phyloP scores from a whole-genome alignment of 2,113 vertebrate genomes.

The Myxocyprinus asiaticus region DNA sequence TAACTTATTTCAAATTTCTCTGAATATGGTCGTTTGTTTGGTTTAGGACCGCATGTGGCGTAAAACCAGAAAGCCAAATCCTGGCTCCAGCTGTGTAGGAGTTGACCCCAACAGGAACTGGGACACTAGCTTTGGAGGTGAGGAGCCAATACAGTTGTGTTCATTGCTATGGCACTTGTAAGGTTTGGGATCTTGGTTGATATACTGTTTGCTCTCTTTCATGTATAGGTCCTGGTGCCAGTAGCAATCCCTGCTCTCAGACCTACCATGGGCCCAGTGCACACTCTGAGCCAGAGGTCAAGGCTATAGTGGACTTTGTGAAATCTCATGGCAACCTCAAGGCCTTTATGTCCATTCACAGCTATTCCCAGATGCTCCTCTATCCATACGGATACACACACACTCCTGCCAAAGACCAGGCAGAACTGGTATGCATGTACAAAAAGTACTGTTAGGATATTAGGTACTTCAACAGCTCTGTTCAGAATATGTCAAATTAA shows the following conservation, averaged over 20 bases:
- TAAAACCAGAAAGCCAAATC: slow-evolving; percentile 85
- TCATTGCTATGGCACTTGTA: background rate
- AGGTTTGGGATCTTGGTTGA: background rate
- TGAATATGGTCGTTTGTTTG: background rate
- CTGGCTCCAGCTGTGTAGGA: slow-evolving; percentile 73
- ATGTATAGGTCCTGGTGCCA: slow-evolving; percentile 79
- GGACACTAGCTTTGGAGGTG: slow-evolving; percentile 88
- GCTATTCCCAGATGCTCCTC: slow-evolving; percentile 95
- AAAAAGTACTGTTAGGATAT: too few species aligned
- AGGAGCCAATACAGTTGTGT: background rate
- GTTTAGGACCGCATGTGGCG: slow-evolving; percentile 89
- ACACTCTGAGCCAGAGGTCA: slow-evolving; percentile 88
- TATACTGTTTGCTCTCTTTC: background rate
- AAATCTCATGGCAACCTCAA: slow-evolving; percentile 84
- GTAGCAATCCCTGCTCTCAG: slow-evolving; percentile 79
- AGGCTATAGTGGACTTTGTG: slow-evolving; percentile 93
- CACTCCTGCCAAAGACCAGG: slow-evolving; percentile 59
- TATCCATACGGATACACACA: slow-evolving; percentile 88
- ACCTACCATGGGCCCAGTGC: slow-evolving; percentile 80
- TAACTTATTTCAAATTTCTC: background rate
- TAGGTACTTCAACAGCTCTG: too few species aligned
- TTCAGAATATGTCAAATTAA: too few species aligned
- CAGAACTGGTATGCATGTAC: slow-evolving; percentile 79
- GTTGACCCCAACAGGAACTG: slow-evolving; percentile 93
- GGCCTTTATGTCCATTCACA: slow-evolving; percentile 91